Base-by-base conservation (phyloP, 2,113 vertebrate species). In the Ramphastos sulfuratus region DNA sequence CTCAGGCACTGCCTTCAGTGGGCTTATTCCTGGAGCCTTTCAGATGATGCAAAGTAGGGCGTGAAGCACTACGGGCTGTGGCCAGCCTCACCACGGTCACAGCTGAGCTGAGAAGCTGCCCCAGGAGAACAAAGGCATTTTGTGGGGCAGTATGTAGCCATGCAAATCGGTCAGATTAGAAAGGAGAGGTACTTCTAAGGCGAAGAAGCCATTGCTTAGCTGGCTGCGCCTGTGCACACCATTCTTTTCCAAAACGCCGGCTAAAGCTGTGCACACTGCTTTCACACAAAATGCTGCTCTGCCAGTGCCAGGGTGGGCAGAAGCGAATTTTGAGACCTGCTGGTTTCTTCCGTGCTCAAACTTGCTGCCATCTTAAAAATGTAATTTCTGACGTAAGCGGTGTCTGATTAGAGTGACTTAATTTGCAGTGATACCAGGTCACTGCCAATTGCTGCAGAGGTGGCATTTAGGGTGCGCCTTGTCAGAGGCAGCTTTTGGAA, bases 161-260 rank as follows among this genome's bases (percentile, higher is more conserved):
- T 4, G 50, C 7, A 39, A 11, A 8, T 3, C 24, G 65, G 5
- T 48, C 8, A 4, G 28, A 10, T 27, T 0, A 4, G 39, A 19
- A 20, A 48, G 25, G 28, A 7, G 66, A 20, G 56, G 24, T 11
- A 3, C 46, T 33, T 19, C n/a, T 2, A 6, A 0, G 20, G 42
- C 3, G 58, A 23, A 23, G 35, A 5, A 31, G 37, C 11, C 54
- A 0, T 6, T 21, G 19, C 18, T 23, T 6, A 23, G 24, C 44
- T 9, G 4, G 2, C 4, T 4, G 2, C 17, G 6, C n/a, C 21
- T 8, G n/a, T 1, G 30, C 15, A 0, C 0, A 0, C 17, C 0
- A 1, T 12, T 64, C 8, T 18, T 27, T 42, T 23, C n/a, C 61
- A 21, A 42, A 42, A 60, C 4, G 39, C 21, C 74, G 10, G 2